A percentile compares a stretch with the other conserved stretches of the same genome.
These are phyloP conservation scores for Cecidostiba fungosa DNA, from an alignment of 2,888 invertebrate species.

Conservation along the genomic window DNA sequence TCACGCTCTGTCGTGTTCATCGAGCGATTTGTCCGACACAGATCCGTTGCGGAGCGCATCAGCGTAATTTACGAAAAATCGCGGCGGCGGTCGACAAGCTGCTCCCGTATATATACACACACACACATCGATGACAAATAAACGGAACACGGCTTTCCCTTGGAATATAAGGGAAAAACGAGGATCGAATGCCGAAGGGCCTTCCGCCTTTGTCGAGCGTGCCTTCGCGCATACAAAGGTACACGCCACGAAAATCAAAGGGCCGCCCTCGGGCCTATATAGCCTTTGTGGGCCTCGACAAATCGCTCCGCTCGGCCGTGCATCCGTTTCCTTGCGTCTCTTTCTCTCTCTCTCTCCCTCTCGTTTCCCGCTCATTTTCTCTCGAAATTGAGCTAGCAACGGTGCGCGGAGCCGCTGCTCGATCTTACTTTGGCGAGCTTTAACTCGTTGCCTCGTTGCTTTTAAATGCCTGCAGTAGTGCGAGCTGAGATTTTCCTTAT, in stretches of 20 bases:
- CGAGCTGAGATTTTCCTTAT: slow-evolving; percentile 20
- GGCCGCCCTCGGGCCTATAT: slow-evolving; percentile 2
- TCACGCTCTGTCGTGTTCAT: not conserved
- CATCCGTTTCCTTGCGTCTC: slow-evolving; percentile 51
- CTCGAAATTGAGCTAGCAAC: slow-evolving; percentile 10
- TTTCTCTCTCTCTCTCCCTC: not conserved
- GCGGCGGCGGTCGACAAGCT: not conserved
- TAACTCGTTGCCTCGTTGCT: slow-evolving; percentile 13
- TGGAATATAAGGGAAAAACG: slow-evolving; percentile 18
- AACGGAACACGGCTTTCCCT: not conserved
- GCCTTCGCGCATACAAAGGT: not conserved
- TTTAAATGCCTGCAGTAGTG: slow-evolving; percentile 35
- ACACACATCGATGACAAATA: slow-evolving; percentile 45
- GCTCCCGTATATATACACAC: not conserved
- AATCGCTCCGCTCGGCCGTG: slow-evolving; percentile 47
- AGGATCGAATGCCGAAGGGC: slow-evolving; percentile 38
- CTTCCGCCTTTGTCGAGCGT: slow-evolving; percentile 8
- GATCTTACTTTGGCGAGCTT: slow-evolving; percentile 19
- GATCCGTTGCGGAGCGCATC: not conserved
- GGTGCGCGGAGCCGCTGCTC: not conserved
- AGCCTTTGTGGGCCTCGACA: slow-evolving; percentile 51
- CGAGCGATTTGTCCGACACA: not conserved
- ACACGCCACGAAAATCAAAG: slow-evolving; percentile 34
- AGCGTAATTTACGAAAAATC: not conserved
- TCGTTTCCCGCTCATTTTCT: slow-evolving; percentile 20